Conservation (phyloP, 2,113 vertebrate species). For the Notarius quadriscutis region DNA sequence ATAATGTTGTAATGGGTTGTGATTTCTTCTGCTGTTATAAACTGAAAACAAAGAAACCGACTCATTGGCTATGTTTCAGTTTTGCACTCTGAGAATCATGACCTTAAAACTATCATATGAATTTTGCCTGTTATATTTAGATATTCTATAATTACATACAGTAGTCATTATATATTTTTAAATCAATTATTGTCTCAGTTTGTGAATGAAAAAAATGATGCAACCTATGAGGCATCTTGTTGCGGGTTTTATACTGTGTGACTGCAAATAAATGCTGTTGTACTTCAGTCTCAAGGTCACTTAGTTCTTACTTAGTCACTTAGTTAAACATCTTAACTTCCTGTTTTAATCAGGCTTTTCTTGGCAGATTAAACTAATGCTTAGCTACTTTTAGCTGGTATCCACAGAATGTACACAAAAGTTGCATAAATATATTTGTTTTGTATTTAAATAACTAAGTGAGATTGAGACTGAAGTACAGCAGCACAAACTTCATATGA, state of each 20-base stretch:
- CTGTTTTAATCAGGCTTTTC: neutral
- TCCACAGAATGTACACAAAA: too few species aligned
- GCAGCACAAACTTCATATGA: too few species aligned
- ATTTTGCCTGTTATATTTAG: neutral
- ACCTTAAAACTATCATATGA: neutral
- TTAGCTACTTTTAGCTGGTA: neutral
- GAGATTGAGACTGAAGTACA: too few species aligned
- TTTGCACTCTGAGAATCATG: neutral
- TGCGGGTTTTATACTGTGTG: slow-evolving; percentile 33
- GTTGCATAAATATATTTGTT: too few species aligned
- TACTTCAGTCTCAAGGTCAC: neutral
- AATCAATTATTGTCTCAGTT: neutral
- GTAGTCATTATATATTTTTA: neutral
- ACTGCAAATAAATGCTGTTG: too few species aligned
- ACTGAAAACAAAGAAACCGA: neutral
- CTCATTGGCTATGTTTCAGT: neutral
- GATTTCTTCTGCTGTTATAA: neutral
- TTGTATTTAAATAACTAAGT: too few species aligned
- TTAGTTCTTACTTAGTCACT: too few species aligned
- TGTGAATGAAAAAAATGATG: neutral
- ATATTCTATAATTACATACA: neutral
- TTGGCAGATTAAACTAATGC: neutral
- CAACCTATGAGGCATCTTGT: slow-evolving; percentile 7
- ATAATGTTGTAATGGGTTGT: neutral
- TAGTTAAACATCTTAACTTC: neutral